These are phyloP conservation scores for Heterodera filipjevi DNA, from an alignment of 2,888 invertebrate species.

Conservation along the genomic window DNA sequence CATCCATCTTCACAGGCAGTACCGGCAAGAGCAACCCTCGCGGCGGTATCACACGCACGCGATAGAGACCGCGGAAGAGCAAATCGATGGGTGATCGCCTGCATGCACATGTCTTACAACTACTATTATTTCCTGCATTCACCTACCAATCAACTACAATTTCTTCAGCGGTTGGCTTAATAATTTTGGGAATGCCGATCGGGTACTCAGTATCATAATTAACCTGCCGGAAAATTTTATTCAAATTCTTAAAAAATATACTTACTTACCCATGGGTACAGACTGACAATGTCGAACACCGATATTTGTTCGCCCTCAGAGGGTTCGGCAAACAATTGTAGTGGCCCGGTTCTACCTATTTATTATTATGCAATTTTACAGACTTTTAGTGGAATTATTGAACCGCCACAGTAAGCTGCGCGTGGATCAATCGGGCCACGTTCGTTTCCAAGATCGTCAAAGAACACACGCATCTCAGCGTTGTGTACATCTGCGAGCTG, in stretches of 20 bases:
- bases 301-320: neutral
- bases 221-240: neutral
- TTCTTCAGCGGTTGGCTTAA: neutral
- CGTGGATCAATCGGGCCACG: constrained; percentile 3
- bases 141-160: neutral
- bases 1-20: constrained; percentile 4
- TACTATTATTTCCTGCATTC: neutral
- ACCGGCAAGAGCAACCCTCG: neutral
- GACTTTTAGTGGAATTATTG: too few species aligned
- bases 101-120: neutral
- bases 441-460: neutral
- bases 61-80: neutral
- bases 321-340: neutral
- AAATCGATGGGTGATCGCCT: constrained; percentile 1
- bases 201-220: neutral
- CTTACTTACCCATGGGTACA: neutral
- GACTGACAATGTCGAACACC: neutral
- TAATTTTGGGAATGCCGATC: constrained; percentile 3
- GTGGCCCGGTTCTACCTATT: constrained; percentile 8
- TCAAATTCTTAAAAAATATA: too few species aligned
- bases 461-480: neutral
- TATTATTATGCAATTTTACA: too few species aligned
- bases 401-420: neutral
- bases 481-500: neutral
- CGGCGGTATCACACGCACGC: constrained; percentile 18